Evolutionary conservation across 2,113 vertebrate species (phyloP).

Genomic region (Mustelus asterias): DNA sequence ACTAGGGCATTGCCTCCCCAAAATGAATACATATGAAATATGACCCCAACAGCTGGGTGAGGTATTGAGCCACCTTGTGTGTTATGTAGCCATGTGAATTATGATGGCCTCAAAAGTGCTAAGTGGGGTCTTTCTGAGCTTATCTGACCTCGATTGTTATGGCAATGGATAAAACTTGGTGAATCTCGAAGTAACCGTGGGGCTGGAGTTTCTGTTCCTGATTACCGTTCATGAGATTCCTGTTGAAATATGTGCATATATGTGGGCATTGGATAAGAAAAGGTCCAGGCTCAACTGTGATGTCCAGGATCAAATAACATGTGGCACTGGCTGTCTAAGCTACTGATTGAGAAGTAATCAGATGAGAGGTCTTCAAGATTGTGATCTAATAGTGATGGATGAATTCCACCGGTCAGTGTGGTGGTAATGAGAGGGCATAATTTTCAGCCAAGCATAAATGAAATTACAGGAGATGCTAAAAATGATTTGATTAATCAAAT

Average conservation of each 20-base stretch:
- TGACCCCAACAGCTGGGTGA: too few relatives aligned
- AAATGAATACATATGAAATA: neutral
- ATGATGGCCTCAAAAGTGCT: neutral
- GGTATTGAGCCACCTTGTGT: neutral
- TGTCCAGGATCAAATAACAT: too few relatives aligned
- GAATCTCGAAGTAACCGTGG: neutral
- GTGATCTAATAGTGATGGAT: too few relatives aligned
- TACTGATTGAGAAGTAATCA: too few relatives aligned
- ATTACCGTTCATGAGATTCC: neutral
- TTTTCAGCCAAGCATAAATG: neutral
- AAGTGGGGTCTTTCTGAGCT: neutral
- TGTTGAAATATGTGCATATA: neutral
- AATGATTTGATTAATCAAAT: neutral
- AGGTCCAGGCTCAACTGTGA: too few relatives aligned
- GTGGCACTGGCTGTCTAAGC: too few relatives aligned
- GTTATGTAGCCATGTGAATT: neutral
- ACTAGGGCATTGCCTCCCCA: too few relatives aligned
- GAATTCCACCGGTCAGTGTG: neutral
- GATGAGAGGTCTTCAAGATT: too few relatives aligned
- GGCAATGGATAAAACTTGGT: neutral
- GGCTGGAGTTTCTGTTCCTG: neutral
- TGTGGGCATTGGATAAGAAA: neutral
- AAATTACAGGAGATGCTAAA: neutral
- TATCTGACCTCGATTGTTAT: neutral
- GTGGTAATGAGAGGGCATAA: neutral